Percentiles rank a stretch among this genome's conserved stretches.
These are phyloP conservation scores for Salticus scenicus DNA, from an alignment of 2,888 invertebrate genomes.

Conservation along the genomic window DNA sequence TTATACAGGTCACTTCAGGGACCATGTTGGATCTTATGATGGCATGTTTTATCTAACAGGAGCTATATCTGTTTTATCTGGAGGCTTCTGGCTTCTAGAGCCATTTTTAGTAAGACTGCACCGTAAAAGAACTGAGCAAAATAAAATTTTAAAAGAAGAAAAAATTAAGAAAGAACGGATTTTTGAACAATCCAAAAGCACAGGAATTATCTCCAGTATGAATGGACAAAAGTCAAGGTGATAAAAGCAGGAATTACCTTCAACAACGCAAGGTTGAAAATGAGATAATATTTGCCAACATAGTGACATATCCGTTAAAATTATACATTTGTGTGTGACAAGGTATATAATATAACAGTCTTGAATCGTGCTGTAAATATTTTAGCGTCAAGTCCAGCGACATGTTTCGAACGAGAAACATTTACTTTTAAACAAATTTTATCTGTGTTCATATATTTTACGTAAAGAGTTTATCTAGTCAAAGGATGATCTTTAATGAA, in stretches of 20 bases:
- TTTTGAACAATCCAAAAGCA: not conserved
- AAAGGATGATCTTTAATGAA: no score
- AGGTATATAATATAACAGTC: no score
- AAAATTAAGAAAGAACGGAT: not conserved
- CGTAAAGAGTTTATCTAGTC: no score
- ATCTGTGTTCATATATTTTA: no score
- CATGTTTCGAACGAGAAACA: no score
- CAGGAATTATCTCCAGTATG: not conserved
- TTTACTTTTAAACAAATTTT: no score
- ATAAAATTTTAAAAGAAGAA: not conserved
- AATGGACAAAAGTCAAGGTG: not conserved
- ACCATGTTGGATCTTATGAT: constrained; percentile 23
- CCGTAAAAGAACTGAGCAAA: not conserved
- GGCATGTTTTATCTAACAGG: constrained; percentile 27
- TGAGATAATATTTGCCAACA: no score
- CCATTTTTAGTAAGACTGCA: not conserved
- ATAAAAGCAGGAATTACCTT: not conserved
- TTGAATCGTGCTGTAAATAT: no score
- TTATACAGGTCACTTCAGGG: constrained; percentile 19
- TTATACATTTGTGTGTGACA: no score
- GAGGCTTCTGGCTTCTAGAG: not conserved
- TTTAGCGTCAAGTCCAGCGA: no score
- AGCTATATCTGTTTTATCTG: not conserved
- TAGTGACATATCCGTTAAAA: no score
- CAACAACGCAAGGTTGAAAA: not conserved